Conservation (phyloP, 1,140 invertebrate genomes). For the Solenopsis invicta region DNA sequence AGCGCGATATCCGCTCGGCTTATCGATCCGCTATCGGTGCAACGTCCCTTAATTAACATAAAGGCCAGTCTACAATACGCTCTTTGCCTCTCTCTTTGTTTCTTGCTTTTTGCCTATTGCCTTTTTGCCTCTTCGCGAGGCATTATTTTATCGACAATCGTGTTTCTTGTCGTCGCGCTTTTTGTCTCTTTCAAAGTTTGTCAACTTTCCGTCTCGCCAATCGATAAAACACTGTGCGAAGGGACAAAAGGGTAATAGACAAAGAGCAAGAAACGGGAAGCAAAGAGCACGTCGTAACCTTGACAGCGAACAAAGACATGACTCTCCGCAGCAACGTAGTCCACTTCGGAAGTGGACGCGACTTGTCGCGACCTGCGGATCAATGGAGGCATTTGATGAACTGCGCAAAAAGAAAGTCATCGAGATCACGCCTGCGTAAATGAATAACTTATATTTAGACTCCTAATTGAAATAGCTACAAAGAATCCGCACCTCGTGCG, state of each 20-base stretch:
- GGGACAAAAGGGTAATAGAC: too few species aligned
- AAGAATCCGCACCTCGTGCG: conserved; percentile 5
- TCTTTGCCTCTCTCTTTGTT: too few species aligned
- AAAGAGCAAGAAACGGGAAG: too few species aligned
- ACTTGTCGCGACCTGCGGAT: background rate
- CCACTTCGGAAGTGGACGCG: background rate
- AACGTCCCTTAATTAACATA: conserved; percentile 29
- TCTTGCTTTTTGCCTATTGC: too few species aligned
- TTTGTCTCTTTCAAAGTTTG: too few species aligned
- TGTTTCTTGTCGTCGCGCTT: too few species aligned
- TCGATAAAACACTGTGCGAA: too few species aligned
- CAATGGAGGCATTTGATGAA: background rate
- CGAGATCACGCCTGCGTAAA: background rate
- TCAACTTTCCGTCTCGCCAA: too few species aligned
- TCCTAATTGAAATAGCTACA: conserved; percentile 22
- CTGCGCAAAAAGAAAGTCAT: background rate
- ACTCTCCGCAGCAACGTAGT: too few species aligned
- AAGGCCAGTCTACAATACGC: background rate
- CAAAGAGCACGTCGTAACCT: too few species aligned
- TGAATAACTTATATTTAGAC: conserved; percentile 13
- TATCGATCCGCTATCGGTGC: conserved; percentile 35
- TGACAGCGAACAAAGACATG: background rate
- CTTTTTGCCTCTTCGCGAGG: too few species aligned
- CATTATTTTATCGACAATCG: too few species aligned
- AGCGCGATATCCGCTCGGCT: conserved; percentile 6